phyloP scores from a whole-genome alignment of 2,797 vertebrate species.

The Thamnophis elegans region DNA sequence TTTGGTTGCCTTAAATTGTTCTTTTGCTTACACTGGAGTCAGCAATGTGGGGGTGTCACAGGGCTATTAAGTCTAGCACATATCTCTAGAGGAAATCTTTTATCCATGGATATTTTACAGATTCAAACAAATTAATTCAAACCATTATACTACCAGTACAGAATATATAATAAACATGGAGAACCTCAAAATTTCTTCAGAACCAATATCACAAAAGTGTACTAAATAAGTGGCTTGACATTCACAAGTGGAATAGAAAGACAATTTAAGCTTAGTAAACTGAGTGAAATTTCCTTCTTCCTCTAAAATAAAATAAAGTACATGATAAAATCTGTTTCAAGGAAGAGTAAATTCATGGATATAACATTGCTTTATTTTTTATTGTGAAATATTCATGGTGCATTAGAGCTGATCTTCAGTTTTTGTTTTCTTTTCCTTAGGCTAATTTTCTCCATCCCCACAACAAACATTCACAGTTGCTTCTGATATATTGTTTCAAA shows the following conservation, averaged over 20 bases:
- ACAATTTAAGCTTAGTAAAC: not conserved
- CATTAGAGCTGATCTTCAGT: constrained; percentile 3
- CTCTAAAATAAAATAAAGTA: not conserved
- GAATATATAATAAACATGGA: not conserved
- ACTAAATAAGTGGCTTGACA: not conserved
- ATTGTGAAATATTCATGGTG: not conserved
- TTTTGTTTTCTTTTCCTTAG: constrained; percentile 17
- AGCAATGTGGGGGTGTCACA: not conserved
- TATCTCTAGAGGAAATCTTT: not conserved
- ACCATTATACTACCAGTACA: not conserved
- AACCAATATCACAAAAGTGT: not conserved
- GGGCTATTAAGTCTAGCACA: not conserved
- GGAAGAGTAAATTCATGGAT: not conserved
- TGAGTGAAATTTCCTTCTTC: not conserved
- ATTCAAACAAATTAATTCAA: not conserved
- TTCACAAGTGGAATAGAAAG: not conserved
- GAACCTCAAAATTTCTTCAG: not conserved
- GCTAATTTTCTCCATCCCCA: not conserved
- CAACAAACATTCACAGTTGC: not conserved
- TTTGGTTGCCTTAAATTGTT: not conserved
- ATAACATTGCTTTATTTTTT: constrained; percentile 8
- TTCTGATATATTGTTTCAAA: not conserved
- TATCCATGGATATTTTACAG: not conserved
- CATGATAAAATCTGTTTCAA: not conserved
- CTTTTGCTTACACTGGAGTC: not conserved